Conservation (phyloP, 2,797 vertebrate species). For the Halcyon smyrnensis region DNA sequence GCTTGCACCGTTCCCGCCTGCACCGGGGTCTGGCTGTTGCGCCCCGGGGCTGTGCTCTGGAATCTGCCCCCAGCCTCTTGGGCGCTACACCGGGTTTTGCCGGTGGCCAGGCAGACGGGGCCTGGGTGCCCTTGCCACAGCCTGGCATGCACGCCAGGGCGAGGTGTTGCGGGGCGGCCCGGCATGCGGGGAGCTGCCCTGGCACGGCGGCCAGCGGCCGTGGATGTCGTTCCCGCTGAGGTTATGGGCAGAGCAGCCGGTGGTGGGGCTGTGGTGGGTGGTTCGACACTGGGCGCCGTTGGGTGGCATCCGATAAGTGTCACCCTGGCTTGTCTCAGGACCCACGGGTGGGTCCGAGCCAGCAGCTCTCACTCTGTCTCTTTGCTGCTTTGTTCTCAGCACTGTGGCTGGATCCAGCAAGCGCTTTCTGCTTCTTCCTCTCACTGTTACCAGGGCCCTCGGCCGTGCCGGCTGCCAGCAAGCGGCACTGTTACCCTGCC, state of each 20-base stretch:
- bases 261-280: fast-evolving
- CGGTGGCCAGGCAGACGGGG: not conserved
- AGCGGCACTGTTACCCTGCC: not conserved
- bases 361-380: fast-evolving
- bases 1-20: not conserved
- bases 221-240: not conserved
- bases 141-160: not conserved
- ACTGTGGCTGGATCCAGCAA: fast-evolving
- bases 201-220: not conserved
- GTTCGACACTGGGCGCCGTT: fast-evolving
- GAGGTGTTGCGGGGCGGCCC: not conserved
- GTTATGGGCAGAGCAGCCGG: not conserved
- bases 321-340: fast-evolving
- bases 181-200: not conserved
- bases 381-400: fast-evolving
- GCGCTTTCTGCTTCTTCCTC: not conserved
- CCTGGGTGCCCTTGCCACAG: not conserved
- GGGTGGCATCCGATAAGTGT: fast-evolving
- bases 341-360: not conserved
- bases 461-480: not conserved
- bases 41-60: not conserved
- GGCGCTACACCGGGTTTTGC: fast-evolving
- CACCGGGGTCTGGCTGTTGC: fast-evolving
- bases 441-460: not conserved
- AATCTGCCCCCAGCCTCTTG: fast-evolving